phyloP scores from a whole-genome alignment of 1,140 invertebrate genomes.

The Periplaneta americana region DNA sequence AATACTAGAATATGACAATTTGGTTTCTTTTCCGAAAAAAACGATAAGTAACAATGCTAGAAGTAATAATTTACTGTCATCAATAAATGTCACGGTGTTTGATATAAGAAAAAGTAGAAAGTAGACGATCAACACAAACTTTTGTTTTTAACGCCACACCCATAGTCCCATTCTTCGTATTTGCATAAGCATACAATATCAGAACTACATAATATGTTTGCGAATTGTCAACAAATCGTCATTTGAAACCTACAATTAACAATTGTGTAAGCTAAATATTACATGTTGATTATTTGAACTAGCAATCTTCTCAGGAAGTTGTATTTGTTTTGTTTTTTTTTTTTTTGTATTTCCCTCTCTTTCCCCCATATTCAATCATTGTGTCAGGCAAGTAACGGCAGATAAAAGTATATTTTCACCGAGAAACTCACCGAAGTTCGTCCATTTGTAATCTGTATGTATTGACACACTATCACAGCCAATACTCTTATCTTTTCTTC shows the following conservation, averaged over 20 bases:
- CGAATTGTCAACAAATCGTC: not conserved
- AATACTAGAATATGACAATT: not conserved
- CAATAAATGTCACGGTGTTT: not conserved
- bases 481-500: not conserved
- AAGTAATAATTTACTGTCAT: not conserved
- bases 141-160: not conserved
- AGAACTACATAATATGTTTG: no score
- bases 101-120: not conserved
- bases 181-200: no score
- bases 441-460: not conserved
- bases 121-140: not conserved
- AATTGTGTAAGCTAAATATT: no score
- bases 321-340: not conserved
- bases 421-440: not conserved
- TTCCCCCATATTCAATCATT: not conserved
- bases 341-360: not conserved
- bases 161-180: no score
- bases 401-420: not conserved
- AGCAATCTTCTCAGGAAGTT: not conserved
- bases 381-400: not conserved
- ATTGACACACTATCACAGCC: not conserved
- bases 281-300: not conserved
- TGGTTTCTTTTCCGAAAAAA: not conserved
- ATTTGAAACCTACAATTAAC: not conserved
- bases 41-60: not conserved